These are phyloP conservation scores for Tapirus terrestris DNA, from an alignment of 2,113 vertebrate genomes.

Conservation along the genomic window DNA sequence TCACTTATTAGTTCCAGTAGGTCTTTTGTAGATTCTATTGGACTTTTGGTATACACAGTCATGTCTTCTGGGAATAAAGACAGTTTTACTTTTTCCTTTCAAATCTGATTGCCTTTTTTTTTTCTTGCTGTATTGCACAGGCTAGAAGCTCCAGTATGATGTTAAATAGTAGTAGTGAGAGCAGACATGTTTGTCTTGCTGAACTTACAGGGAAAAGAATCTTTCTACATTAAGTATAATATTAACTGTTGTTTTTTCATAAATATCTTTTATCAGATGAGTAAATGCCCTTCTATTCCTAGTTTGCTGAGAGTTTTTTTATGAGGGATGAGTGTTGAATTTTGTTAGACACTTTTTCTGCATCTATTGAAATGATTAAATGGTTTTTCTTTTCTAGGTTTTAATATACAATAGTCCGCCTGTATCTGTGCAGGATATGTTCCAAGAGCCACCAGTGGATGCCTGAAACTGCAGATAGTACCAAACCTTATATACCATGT, in stretches of 20 bases:
- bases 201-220: not conserved
- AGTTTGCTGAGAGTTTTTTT: not conserved
- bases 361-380: not conserved
- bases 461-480: no score
- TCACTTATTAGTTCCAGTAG: not conserved
- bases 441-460: no score
- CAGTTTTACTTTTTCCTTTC: constrained; percentile 6
- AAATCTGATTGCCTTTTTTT: not conserved
- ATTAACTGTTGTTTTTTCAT: not conserved
- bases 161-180: not conserved
- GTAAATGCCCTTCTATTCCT: not conserved
- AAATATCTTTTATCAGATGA: not conserved
- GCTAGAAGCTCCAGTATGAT: not conserved
- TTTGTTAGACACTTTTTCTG: not conserved
- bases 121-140: not conserved
- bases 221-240: not conserved
- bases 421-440: no score
- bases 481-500: no score
- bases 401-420: not conserved
- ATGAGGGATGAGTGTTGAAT: not conserved
- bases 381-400: not conserved
- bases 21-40: not conserved
- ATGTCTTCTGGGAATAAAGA: not conserved
- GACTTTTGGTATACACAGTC: not conserved
- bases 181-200: not conserved